Conservation (phyloP, 2,888 invertebrate species). For the Calephelis perditalis region DNA sequence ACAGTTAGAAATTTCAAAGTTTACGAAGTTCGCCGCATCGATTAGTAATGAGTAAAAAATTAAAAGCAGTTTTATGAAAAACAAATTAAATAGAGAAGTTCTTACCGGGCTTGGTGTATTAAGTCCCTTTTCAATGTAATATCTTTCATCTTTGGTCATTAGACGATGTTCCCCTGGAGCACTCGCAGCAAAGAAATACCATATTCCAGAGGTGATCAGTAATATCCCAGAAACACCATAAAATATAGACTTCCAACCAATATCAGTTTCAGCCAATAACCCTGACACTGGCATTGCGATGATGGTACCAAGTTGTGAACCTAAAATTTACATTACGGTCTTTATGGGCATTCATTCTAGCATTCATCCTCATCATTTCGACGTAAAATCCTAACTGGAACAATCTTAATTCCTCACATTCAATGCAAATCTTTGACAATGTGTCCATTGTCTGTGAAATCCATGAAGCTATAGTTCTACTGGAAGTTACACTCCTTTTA, state of each 20-base stretch:
- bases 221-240: slow-evolving; percentile 78
- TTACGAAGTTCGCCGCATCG: no score
- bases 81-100: no score
- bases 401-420: no score
- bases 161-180: slow-evolving; percentile 74
- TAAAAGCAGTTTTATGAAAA: no score
- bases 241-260: slow-evolving; percentile 85
- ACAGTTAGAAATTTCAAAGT: no score
- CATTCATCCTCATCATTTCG: no score
- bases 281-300: slow-evolving; percentile 83
- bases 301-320: slow-evolving; percentile 83
- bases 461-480: no score
- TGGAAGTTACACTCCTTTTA: no score
- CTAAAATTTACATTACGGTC: slow-evolving; percentile 43
- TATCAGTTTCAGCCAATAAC: slow-evolving; percentile 68
- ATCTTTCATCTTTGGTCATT: slow-evolving; percentile 75
- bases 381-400: no score
- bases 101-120: slow-evolving; percentile 34
- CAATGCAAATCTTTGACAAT: no score
- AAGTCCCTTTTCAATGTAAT: slow-evolving; percentile 78
- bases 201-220: slow-evolving; percentile 72
- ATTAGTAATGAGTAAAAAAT: no score
- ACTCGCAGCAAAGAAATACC: slow-evolving; percentile 77
- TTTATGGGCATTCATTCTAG: neutral
- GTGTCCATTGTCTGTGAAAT: no score